A percentile compares a stretch with the other conserved stretches of the same genome.
Conservation (phyloP, 2,113 vertebrate genomes). For the Notothenia coriiceps region DNA sequence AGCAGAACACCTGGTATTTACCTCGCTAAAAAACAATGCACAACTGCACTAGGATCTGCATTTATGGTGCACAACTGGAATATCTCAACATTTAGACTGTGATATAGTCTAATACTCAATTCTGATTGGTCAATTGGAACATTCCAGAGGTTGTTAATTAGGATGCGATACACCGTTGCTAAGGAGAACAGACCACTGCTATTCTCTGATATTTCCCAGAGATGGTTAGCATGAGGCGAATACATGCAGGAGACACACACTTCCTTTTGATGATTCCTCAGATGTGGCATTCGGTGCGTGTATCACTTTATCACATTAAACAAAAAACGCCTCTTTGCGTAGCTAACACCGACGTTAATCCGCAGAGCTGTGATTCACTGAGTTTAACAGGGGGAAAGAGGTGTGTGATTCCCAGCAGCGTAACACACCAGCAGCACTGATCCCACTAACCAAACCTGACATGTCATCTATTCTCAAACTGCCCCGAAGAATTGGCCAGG, state of each 20-base stretch:
- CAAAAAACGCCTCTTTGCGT: background rate
- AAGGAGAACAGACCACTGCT: too few species aligned
- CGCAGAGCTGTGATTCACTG: slow-evolving; percentile 24
- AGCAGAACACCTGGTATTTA: slow-evolving; percentile 20
- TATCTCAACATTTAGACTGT: background rate
- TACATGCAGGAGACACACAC: slow-evolving; percentile 32
- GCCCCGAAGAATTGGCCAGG: slow-evolving; percentile 41
- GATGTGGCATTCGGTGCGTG: slow-evolving; percentile 53
- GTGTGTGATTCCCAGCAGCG: slow-evolving; percentile 40
- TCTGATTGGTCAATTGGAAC: too few species aligned
- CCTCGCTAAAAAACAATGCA: background rate
- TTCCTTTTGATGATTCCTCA: slow-evolving; percentile 64
- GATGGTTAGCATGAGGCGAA: slow-evolving; percentile 9
- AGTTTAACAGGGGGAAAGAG: slow-evolving; percentile 38
- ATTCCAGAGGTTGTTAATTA: too few species aligned
- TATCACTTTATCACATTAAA: slow-evolving; percentile 48
- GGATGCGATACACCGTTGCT: too few species aligned
- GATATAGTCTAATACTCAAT: background rate
- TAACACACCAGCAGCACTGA: slow-evolving; percentile 29
- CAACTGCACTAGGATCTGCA: background rate
- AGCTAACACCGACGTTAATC: slow-evolving; percentile 1
- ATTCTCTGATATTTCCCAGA: slow-evolving; percentile 20
- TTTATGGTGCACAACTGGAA: background rate
- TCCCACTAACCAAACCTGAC: slow-evolving; percentile 62
- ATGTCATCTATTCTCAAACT: slow-evolving; percentile 67